Percentiles rank a stretch among this genome's conserved stretches.
Conservation (phyloP, 2,888 invertebrate species). For the Apomyelois bistriatella region DNA sequence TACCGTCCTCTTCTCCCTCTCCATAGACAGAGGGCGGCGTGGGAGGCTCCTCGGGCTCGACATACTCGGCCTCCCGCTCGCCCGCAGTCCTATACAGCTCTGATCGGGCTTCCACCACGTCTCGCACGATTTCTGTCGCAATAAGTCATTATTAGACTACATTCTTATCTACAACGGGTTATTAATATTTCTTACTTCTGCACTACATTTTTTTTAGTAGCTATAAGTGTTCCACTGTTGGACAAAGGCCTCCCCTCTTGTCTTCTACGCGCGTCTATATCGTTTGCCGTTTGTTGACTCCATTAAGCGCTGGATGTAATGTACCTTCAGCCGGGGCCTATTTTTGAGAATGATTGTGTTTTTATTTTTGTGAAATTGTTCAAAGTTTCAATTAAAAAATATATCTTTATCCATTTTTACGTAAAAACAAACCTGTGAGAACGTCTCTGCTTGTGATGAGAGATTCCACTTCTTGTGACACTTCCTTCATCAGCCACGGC, state of each 20-base stretch:
- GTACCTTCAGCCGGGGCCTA: too few species aligned
- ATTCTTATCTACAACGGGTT: too few species aligned
- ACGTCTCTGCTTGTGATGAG: constrained; percentile 90
- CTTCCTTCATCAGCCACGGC: constrained; percentile 92
- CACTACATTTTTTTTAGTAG: too few species aligned
- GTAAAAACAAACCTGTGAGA: constrained; percentile 80
- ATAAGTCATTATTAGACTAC: neutral
- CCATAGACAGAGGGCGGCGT: constrained; percentile 39
- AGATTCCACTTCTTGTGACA: constrained; percentile 88
- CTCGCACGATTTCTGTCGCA: constrained; percentile 84
- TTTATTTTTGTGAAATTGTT: too few species aligned
- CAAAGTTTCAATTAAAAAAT: too few species aligned
- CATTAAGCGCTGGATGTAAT: too few species aligned
- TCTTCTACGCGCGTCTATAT: too few species aligned
- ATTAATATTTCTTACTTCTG: too few species aligned
- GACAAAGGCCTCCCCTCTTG: too few species aligned
- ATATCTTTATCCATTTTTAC: neutral
- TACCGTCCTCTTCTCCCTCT: constrained; percentile 40
- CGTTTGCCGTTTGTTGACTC: too few species aligned
- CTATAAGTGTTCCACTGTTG: too few species aligned
- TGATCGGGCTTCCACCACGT: constrained; percentile 87
- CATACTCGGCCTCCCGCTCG: constrained; percentile 37
- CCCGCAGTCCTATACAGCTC: constrained; percentile 78
- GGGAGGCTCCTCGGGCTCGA: constrained; percentile 34
- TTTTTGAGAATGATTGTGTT: too few species aligned